Evolutionary conservation across 2,797 vertebrate genomes (phyloP).

Genomic region (Nyctalus aviator): DNA sequence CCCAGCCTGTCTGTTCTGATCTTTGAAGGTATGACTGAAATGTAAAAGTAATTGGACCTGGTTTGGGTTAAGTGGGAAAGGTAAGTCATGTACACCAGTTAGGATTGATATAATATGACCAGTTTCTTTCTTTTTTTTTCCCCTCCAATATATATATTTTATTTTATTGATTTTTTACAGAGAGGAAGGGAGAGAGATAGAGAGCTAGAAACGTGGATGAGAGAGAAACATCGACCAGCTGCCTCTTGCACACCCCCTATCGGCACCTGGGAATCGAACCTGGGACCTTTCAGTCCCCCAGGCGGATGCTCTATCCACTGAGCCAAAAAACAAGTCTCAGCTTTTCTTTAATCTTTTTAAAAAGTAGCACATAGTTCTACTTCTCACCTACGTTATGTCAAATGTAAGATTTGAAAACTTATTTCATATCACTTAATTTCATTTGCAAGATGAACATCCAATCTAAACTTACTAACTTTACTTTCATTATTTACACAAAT

Average conservation of each 20-base stretch:
- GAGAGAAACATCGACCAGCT: too few relatives aligned
- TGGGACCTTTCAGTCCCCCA: too few relatives aligned
- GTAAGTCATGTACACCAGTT: not conserved
- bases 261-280: too few relatives aligned
- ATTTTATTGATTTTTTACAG: too few relatives aligned
- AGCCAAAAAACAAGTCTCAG: too few relatives aligned
- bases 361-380: not conserved
- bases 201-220: too few relatives aligned
- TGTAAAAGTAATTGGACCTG: constrained; percentile 14
- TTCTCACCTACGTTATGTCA: not conserved
- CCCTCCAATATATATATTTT: too few relatives aligned
- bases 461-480: constrained; percentile 18
- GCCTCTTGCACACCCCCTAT: too few relatives aligned
- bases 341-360: not conserved
- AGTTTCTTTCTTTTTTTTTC: not conserved
- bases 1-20: not conserved
- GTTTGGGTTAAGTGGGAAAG: constrained; percentile 4
- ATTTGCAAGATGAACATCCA: not conserved
- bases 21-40: constrained; percentile 33
- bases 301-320: too few relatives aligned
- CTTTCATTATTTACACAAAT: constrained; percentile 3
- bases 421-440: constrained; percentile 21
- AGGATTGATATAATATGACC: constrained; percentile 14
- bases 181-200: too few relatives aligned
- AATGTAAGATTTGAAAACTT: not conserved